phyloP scores from a whole-genome alignment of 2,888 invertebrate genomes.

The Ochropacha duplaris region DNA sequence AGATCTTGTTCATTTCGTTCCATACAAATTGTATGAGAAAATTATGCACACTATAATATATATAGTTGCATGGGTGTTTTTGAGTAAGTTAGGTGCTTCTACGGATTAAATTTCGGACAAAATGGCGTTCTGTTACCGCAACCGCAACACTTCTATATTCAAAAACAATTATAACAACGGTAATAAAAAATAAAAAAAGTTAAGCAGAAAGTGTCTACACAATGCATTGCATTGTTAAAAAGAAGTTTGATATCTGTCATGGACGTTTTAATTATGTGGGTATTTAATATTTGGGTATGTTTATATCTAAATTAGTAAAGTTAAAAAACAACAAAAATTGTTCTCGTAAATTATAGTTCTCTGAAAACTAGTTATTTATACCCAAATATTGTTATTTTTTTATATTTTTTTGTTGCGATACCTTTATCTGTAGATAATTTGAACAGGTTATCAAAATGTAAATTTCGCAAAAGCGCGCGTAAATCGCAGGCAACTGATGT shows the following conservation, averaged over 20 bases:
- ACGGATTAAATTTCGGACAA: too few relatives aligned
- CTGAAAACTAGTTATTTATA: neutral
- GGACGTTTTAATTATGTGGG: neutral
- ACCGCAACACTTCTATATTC: too few relatives aligned
- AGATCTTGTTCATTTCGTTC: too few relatives aligned
- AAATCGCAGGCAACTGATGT: conserved; percentile 5
- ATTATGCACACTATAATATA: too few relatives aligned
- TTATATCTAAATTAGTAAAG: neutral
- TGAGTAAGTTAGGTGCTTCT: too few relatives aligned
- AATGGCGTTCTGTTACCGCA: too few relatives aligned
- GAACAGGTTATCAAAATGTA: neutral
- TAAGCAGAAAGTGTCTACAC: too few relatives aligned
- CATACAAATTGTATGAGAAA: too few relatives aligned
- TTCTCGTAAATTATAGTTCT: neutral
- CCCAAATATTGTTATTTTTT: neutral
- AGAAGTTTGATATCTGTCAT: neutral
- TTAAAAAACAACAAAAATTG: neutral
- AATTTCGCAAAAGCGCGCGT: neutral
- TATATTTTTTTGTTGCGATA: neutral
- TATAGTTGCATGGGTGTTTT: too few relatives aligned
- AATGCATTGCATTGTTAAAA: neutral
- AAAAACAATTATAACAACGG: too few relatives aligned
- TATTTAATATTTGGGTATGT: neutral
- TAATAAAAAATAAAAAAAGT: too few relatives aligned
- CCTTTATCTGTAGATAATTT: neutral